Conservation (phyloP, 2,888 invertebrate species). For the Dasypolia templi region DNA sequence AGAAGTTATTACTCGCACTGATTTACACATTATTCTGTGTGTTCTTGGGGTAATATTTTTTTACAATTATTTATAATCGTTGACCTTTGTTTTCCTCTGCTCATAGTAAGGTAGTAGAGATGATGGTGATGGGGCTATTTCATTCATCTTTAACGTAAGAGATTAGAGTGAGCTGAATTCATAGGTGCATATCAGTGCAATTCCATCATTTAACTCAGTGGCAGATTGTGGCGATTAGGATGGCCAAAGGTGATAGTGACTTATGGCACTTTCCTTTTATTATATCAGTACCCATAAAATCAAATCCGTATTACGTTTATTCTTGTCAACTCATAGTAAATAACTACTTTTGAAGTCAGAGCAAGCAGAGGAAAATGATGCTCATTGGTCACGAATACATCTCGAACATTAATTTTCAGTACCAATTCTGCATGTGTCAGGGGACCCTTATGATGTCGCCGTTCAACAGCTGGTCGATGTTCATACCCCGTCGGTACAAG, state of each 20-base stretch:
- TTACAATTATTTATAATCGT: not conserved
- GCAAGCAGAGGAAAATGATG: not conserved
- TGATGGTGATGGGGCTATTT: not conserved
- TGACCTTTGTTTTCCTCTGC: not conserved
- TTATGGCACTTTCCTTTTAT: not conserved
- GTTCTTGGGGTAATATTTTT: constrained; percentile 74
- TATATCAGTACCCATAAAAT: not conserved
- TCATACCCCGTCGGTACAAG: constrained; percentile 62
- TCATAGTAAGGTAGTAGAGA: not conserved
- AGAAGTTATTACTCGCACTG: constrained; percentile 58
- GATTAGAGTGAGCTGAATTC: not conserved
- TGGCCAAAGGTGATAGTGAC: not conserved
- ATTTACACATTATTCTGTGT: constrained; percentile 73
- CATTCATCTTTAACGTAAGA: not conserved
- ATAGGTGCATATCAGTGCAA: not conserved
- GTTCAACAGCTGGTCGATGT: constrained; percentile 76
- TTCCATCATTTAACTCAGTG: too few species aligned
- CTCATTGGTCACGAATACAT: too few species aligned
- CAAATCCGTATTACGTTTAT: not conserved
- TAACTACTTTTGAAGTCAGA: not conserved
- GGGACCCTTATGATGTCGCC: constrained; percentile 72
- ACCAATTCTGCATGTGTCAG: constrained; percentile 78
- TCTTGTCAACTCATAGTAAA: not conserved
- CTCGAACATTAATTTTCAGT: constrained; percentile 70
- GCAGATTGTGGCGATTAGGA: not conserved